Evolutionary conservation across 2,888 invertebrate genomes (phyloP), one percentile per base, ranked within the genome.

Genomic region (Rhyacophila evoluta): DNA sequence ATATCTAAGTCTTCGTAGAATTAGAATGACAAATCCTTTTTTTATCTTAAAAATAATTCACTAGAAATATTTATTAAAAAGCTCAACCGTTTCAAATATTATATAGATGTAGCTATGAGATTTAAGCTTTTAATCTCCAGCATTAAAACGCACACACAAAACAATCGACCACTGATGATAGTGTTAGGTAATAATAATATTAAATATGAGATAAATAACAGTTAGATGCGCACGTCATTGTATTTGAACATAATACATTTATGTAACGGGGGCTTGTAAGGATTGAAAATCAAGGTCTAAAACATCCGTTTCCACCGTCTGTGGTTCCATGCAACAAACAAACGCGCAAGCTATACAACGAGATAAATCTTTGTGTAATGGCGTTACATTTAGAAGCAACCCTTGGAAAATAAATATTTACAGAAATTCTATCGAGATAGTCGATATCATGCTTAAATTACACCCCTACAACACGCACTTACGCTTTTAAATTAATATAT

Each of bases 351-450:
- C 55, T 55, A 55, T 55, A 55, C 19, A 55, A 19, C 25, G 55
- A 55, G 55, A 55, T 55, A 55, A 55, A 55, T 55, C 55, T 55
- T 55, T 55, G 25, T 8, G 55, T 55, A 55, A 55, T 55, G 55
- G 25, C 19, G 10, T 8, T 55, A 55, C 55, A 55, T 55, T 55
- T 55, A 55, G 55, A 25, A 19, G 8, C 55, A 55, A 55, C 55
- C 55, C 25, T 55, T 25, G 55, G 55, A 55, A 55, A 55, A 55
- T 55, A 55, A 55, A 55, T 55, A 55, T 55, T 55, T 25, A 55
- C 55, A 55, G 55, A 55, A 55, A 55, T 55, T 25, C 55, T 25
- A 55, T 55, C 55, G 25, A 55, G 55, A 55, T 55, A 55, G 55
- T 55, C 55, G 55, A 55, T 55, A 55, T 19, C 19, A 1, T 2